Percentiles rank a stretch among this genome's conserved stretches.
phyloP scores from a whole-genome alignment of 2,888 invertebrate species.

The Glaucopsyche alexis region DNA sequence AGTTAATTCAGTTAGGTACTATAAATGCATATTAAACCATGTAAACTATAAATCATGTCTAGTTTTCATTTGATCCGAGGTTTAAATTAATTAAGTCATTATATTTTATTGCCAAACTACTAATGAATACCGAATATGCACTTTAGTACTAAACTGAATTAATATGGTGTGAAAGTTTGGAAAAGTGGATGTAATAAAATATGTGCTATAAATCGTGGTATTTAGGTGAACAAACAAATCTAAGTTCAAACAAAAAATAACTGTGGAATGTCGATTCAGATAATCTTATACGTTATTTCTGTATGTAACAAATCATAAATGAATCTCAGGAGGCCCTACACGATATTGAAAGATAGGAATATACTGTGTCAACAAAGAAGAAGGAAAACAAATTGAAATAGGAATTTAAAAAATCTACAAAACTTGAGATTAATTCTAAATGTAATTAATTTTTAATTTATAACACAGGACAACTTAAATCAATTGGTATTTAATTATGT shows the following conservation, averaged over 20 bases:
- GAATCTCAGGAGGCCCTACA: no score
- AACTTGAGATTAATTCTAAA: not conserved
- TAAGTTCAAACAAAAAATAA: no score
- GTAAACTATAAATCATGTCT: not conserved
- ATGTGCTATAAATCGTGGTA: not conserved
- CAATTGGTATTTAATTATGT: constrained; percentile 6
- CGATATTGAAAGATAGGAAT: no score
- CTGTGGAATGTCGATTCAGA: no score
- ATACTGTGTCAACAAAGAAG: no score
- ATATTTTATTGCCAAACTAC: constrained; percentile 7
- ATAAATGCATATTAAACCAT: not conserved
- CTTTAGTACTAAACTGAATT: not conserved
- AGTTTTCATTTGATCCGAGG: not conserved
- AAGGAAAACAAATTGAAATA: no score
- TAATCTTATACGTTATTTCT: no score
- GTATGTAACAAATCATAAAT: no score
- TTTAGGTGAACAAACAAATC: not conserved
- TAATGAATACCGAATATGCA: constrained; percentile 1
- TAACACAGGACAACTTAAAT: not conserved
- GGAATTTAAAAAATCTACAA: not conserved
- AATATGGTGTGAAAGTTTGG: constrained; percentile 7
- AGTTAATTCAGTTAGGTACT: not conserved
- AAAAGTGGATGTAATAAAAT: constrained; percentile 5
- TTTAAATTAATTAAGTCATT: not conserved
- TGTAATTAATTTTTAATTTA: not conserved